Base-by-base conservation (phyloP, 2,888 invertebrate genomes). In the Dolichopus griseipennis region DNA sequence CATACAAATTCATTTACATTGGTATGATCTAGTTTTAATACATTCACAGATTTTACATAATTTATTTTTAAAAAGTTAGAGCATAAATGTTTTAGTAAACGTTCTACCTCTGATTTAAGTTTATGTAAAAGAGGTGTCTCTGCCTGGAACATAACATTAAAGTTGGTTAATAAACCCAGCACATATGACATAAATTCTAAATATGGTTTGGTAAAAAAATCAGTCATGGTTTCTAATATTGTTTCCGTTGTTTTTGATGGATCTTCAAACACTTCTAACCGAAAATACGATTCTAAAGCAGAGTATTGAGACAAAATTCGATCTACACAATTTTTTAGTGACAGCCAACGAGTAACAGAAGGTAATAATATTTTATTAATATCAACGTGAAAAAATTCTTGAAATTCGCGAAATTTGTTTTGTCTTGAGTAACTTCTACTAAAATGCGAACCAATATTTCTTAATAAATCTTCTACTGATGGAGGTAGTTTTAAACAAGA, bases 81-180 rank as follows among this genome's bases (percentile, higher is more conserved):
- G 61, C n/a, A 20, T 61, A 61, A 7, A 61, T n/a, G 20, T 33
- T 61, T 62, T n/a, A 62, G 15, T 34, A 66, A 20, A 10, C 61
- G 21, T 62, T 62, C 20, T 20, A 66, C 1, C 61, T 66, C 66
- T 33, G 66, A 62, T 21, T 66, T 61, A 21, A 66, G 7, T 61
- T 66, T 66, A 9, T 66, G 37, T 37, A 37, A 37, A 37, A 37
- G 21, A 61, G 66, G 20, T 6, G 62, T 34, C 61, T 62, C 66
- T 18, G n/a, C 21, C 61, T 66, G 66, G 27, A 66, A 66, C 33
- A 66, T 10, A n/a, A 37, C 52, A 37, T 66, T 66, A 20, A 66
- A 66, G 15, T 62, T 52, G 9, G 43, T 66, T n/a, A 66, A 34
- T 61, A 66, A 6, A 8, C 66, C 66, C 27, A 62, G 20, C 12